Conservation (phyloP, 2,888 invertebrate genomes). For the Polyommatus iphigenia region DNA sequence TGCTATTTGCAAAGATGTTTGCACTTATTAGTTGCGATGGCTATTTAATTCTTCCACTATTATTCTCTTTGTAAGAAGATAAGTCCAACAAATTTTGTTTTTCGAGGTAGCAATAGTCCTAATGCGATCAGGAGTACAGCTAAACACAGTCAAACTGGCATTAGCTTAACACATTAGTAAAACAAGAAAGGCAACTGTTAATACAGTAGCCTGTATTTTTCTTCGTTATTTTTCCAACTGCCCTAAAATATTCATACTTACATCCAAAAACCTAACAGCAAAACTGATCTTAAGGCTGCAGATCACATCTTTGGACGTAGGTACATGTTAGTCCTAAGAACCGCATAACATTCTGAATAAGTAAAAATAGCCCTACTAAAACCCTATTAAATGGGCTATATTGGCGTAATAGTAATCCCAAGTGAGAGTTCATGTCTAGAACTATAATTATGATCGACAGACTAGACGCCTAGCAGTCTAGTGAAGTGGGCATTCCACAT, state of each 20-base stretch:
- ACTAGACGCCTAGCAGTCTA: slow-evolving; percentile 36
- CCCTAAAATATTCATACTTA: no score
- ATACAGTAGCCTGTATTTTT: no score
- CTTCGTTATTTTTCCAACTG: no score
- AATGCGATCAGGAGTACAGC: no score
- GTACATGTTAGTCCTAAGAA: not conserved
- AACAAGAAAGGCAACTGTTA: no score
- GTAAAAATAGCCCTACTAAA: not conserved
- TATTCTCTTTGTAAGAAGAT: no score
- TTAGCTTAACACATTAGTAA: no score
- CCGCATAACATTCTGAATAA: not conserved
- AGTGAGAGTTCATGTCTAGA: not conserved
- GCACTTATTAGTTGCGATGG: not conserved
- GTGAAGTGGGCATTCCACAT: slow-evolving; percentile 29
- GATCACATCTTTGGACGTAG: not conserved
- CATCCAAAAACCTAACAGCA: not conserved
- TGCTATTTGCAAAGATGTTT: not conserved
- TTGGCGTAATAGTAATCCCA: not conserved
- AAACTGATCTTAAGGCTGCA: not conserved
- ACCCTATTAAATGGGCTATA: not conserved
- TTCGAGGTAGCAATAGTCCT: not conserved
- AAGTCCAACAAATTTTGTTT: no score
- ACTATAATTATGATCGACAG: slow-evolving; percentile 4
- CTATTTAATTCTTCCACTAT: no score
- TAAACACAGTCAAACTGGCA: no score